phyloP scores from a whole-genome alignment of 2,888 invertebrate genomes.

The Hydrotaea cyrtoneurina region DNA sequence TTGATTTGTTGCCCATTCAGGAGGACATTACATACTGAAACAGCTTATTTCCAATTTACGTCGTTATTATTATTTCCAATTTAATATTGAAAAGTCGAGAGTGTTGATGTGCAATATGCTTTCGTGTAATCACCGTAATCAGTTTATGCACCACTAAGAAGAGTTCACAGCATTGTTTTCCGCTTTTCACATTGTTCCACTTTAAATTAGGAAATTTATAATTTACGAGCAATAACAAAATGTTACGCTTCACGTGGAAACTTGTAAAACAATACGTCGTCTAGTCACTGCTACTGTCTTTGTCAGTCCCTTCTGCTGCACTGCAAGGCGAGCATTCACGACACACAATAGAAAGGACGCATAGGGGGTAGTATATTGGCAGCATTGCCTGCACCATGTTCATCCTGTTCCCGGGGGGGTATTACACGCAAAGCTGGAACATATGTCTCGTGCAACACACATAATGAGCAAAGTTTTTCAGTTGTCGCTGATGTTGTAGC shows the following conservation, averaged over 20 bases:
- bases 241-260: neutral
- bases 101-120: no score
- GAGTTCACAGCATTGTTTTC: neutral
- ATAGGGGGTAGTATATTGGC: no score
- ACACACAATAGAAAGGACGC: no score
- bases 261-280: conserved; percentile 10
- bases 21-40: no score
- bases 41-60: no score
- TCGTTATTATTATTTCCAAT: no score
- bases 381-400: no score
- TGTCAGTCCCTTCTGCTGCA: neutral
- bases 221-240: neutral
- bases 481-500: conserved; percentile 5
- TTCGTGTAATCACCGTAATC: no score
- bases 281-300: neutral
- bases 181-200: neutral
- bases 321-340: no score
- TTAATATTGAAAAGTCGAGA: no score
- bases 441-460: neutral
- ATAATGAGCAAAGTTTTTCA: conserved; percentile 35
- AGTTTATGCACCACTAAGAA: no score
- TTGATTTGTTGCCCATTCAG: no score
- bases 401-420: neutral
- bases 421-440: neutral
- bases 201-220: neutral